Base-by-base conservation (phyloP, 2,888 invertebrate genomes). In the Drosophila quasianomalipes region DNA sequence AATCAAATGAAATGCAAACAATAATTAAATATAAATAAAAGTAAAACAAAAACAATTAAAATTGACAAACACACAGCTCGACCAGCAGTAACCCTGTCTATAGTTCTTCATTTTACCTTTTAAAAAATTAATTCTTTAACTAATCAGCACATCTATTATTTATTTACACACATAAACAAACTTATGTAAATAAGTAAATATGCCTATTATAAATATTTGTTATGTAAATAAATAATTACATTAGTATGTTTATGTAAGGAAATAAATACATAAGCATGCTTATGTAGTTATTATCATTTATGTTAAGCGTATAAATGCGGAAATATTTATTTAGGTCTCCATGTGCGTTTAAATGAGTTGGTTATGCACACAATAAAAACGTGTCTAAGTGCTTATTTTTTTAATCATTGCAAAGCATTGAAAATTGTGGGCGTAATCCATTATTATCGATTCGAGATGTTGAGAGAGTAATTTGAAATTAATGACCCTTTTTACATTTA, bases 1-100 rank as follows among this genome's bases (percentile, higher is more conserved):
- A 71, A 70, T 79, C 66, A 49, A 79, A 66, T 70, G 44, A 68
- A 79, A 70, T 76, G 58, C 26, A 59, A 73, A 69, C 55, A 61
- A 55, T 54, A 62, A 63, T 35, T 47, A 47, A 26, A 16, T 16
- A 16, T 26, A 26, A 16, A 9, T 44, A 47, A 47, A 64, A 51
- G 12, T 35, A 35, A 30, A 16, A 31, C 14, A 41, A 39, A 37
- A 41, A 63, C 26, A 39, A 39, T 35, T 44, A 22, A 14, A 14
- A 16, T 12, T 55, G 6, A 10, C 41, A 14, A 16, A 37, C 14
- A 10, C 12, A 31, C 44, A 39, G 10, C 28, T 26, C 4, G 55
- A 31, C 35, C 35, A 31, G 12, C n/a, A 60, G 54, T 6, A 51
- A 39, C 39, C 51, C 47, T 44, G 30, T 16, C 4, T 7, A n/a